These are phyloP conservation scores for Tromatobia lineatoria DNA, from an alignment of 2,888 invertebrate genomes.

Conservation along the genomic window DNA sequence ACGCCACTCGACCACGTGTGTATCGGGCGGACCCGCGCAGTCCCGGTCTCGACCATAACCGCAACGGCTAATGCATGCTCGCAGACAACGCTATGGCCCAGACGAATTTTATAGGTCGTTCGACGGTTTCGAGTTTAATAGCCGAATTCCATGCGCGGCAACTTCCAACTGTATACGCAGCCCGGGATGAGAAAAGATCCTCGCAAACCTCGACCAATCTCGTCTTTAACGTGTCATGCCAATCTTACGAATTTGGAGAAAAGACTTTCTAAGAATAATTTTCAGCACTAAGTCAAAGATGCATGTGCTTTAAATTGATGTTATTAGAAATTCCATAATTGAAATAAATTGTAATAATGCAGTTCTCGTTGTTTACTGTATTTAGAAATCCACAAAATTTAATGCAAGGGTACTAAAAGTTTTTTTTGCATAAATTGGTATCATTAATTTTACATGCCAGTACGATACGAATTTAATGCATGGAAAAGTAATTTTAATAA, in stretches of 20 bases:
- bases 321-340: too few relatives aligned
- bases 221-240: background rate
- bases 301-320: too few relatives aligned
- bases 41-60: constrained; percentile 74
- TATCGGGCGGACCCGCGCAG: background rate
- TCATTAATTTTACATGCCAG: too few relatives aligned
- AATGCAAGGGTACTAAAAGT: too few relatives aligned
- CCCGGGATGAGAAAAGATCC: constrained; percentile 39
- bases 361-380: too few relatives aligned
- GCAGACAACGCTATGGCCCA: constrained; percentile 82
- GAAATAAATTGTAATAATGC: too few relatives aligned
- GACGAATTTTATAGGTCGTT: constrained; percentile 85
- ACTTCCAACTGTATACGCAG: constrained; percentile 58
- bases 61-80: constrained; percentile 81
- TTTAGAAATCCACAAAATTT: too few relatives aligned
- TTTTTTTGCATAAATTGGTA: too few relatives aligned
- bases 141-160: constrained; percentile 81
- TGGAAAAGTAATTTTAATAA: too few relatives aligned
- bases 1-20: constrained; percentile 15
- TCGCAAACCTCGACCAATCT: background rate
- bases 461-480: too few relatives aligned
- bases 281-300: background rate
- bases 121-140: constrained; percentile 82
- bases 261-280: background rate
- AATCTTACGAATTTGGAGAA: background rate